Conservation (phyloP, 53 echinoderm and acorn worm genomes). For the Stichopus horrens region DNA sequence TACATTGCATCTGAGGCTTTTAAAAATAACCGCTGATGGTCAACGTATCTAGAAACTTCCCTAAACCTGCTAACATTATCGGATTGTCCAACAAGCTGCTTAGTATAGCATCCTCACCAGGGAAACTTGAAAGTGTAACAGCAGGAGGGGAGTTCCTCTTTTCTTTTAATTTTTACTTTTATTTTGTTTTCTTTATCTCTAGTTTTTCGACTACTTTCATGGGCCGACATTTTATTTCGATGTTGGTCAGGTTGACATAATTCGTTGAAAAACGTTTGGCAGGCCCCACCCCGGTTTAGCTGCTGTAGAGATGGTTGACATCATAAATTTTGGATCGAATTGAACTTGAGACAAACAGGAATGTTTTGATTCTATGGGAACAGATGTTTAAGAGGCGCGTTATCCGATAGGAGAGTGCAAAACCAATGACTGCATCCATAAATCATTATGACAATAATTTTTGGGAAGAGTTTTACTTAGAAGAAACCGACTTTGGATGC, state of each 20-base stretch:
- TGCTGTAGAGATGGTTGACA: neutral
- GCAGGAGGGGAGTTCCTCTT: too few species aligned
- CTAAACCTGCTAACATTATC: too few species aligned
- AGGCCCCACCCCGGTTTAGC: neutral
- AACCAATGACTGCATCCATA: neutral
- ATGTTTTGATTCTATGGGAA: neutral
- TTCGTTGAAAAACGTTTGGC: neutral
- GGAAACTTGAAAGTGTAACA: too few species aligned
- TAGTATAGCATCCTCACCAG: too few species aligned
- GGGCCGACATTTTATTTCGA: neutral
- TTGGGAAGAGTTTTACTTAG: neutral
- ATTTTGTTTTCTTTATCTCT: too few species aligned
- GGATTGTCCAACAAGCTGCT: too few species aligned
- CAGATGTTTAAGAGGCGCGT: neutral
- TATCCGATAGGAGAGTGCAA: neutral
- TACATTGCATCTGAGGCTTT: too few species aligned
- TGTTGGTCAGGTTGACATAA: neutral
- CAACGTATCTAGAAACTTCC: too few species aligned
- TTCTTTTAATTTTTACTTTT: too few species aligned
- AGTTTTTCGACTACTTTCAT: neutral
- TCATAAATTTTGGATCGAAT: neutral
- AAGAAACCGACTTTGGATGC: neutral
- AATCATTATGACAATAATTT: neutral
- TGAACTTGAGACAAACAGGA: conserved; percentile 3
- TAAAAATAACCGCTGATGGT: too few species aligned